phyloP scores from a whole-genome alignment of 2,888 invertebrate genomes.

The Timandra comae region DNA sequence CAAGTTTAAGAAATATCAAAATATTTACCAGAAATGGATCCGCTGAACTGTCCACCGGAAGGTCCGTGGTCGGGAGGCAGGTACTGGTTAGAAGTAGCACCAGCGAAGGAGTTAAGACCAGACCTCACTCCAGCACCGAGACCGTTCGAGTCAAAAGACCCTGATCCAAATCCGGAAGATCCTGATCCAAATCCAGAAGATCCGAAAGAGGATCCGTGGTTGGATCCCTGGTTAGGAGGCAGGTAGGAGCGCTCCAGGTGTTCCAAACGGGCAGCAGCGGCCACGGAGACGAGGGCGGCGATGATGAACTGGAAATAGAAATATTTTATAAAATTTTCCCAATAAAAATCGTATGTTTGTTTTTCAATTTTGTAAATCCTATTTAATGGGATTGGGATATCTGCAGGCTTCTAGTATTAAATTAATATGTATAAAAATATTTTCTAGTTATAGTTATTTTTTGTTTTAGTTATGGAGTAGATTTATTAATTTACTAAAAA shows the following conservation, averaged over 20 bases:
- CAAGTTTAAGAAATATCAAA: no score
- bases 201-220: slow-evolving; percentile 10
- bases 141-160: slow-evolving; percentile 13
- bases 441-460: no score
- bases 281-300: slow-evolving; percentile 50
- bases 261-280: slow-evolving; percentile 57
- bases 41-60: slow-evolving; percentile 29
- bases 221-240: slow-evolving; percentile 42
- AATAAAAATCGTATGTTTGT: no score
- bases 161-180: slow-evolving; percentile 7
- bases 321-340: no score
- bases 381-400: no score
- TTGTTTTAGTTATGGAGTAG: no score
- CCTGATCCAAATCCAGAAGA: slow-evolving; percentile 5
- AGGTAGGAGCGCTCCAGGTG: slow-evolving; percentile 61
- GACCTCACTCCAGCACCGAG: slow-evolving; percentile 21
- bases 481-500: no score
- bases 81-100: slow-evolving; percentile 60
- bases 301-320: slow-evolving; percentile 48
- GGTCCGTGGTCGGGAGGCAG: slow-evolving; percentile 55
- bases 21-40: slow-evolving; percentile 24
- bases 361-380: no score
- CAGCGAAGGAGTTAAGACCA: slow-evolving; percentile 29
- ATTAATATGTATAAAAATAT: no score
- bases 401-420: no score